Evolutionary conservation across 2,797 vertebrate genomes (phyloP), one percentile per base, ranked within the genome.

Genomic region (Bovichtus diacanthus): DNA sequence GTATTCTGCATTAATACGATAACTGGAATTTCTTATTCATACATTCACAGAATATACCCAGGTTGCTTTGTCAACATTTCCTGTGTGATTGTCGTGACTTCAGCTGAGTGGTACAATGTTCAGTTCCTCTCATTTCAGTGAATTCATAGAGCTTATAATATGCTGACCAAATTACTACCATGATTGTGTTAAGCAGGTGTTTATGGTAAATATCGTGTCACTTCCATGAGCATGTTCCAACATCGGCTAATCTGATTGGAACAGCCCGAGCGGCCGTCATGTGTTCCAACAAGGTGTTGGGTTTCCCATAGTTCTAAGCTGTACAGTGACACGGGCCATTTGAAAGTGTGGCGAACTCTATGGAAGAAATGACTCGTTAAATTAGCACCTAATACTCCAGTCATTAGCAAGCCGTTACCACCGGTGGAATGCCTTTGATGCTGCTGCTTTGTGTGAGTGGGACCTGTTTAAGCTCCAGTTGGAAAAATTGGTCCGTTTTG

Each of bases 341-440:
- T 88, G 79, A 90, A 92, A 91, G 85, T 90, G 90, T 91, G 88
- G 86, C 90, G 90, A 93, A 93, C 86, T 92, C 88, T 90, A 91
- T 92, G 84, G 90, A 90, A 90, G 83, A 94, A 95, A 92, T 93
- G 82, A 93, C 90, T 93, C 86, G 86, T 93, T 94, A 93, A 93
- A 94, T 95, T 90, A 90, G 87, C 82, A 86, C 88, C 83, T 94
- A 93, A 92, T 93, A 88, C 93, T 90, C 80, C 47, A 46, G 87
- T 92, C 90, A 92, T 93, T 93, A 92, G 90, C 87, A 88, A 88
- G 78, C 87, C 25, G 83, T 91, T 94, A 88, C 91, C 82, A 71
- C 78, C 76, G 51, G 39, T 88, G 92, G 92, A 94, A 94, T 95
- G 86, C 87, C 88, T 94, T 94, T 94, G 93, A 93, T 88, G 91